Evolutionary conservation across 1,140 invertebrate species (phyloP), one percentile per base, ranked within the genome.

Genomic region (Drosophila lowei): DNA sequence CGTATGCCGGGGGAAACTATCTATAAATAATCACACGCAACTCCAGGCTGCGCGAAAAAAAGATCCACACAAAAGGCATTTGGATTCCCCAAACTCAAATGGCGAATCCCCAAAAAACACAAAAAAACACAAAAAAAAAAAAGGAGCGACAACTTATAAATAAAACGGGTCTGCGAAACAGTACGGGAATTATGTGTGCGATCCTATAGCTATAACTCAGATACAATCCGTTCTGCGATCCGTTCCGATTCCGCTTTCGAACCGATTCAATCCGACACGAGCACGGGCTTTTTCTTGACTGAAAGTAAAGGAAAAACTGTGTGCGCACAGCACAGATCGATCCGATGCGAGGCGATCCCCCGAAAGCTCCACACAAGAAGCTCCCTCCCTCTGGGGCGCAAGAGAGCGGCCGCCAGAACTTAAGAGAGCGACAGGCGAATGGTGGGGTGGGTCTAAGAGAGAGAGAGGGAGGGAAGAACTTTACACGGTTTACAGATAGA

Each of bases 1-100:
- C 47, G 47, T 68, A 52, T 53, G 47, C 63, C 47, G 57, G 46
- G 59, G 54, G 28, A 52, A 54, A 77, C 83, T 88, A 86, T 55
- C 83, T 88, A 86, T 55, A 83, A 86, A 86, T 88, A 88, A 72
- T 28, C 65, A 63, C 61, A 44, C 49, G 66, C 70, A 78, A 72
- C 65, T 77, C 77, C 60, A 80, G 34, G 81, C 64, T 59, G 49
- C 67, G 34, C 34, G 11, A 38, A 38, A 38, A 62, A 66, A 65
- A 46, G 21, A 16, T 30, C 30, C 46, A 41, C 63, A 59, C 57
- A 52, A 83, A 56, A 74, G 46, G 50, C 34, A 9, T 21, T 15
- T 15, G 6, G 60, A 50, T 72, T 62, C 59, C 64, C 48, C 46
- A 66, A 61, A 67, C 70, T 60, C 57, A 80, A 85, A 83, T 75